A percentile compares a stretch with the other conserved stretches of the same genome.
phyloP scores from a whole-genome alignment of 2,797 vertebrate genomes.

The Lates japonicus region DNA sequence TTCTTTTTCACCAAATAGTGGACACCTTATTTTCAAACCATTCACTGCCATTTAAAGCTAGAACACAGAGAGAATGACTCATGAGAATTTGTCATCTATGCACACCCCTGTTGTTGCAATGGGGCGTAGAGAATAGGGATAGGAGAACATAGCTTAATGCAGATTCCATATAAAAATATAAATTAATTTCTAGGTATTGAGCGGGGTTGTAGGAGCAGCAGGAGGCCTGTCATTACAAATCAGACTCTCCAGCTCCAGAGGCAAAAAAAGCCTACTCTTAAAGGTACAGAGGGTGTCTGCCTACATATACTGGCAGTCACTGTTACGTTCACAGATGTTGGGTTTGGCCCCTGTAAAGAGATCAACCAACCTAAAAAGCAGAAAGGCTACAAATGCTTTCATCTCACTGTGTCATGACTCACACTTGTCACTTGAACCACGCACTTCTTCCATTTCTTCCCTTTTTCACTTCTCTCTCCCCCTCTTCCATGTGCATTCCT shows the following conservation, averaged over 20 bases:
- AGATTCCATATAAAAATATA: no score
- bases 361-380: constrained; percentile 20
- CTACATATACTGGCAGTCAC: background rate
- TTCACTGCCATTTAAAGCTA: constrained; percentile 6
- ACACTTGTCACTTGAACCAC: constrained; percentile 2
- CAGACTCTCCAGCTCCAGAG: no score
- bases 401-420: constrained; percentile 38
- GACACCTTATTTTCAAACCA: background rate
- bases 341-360: constrained; percentile 11
- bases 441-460: background rate
- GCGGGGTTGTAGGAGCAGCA: no score
- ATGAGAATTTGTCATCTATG: no score
- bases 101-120: no score
- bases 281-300: background rate
- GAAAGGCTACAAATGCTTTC: constrained; percentile 30
- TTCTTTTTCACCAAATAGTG: background rate
- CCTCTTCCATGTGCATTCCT: background rate
- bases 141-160: no score
- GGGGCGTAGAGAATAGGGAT: no score
- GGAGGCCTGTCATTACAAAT: no score
- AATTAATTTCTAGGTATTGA: no score
- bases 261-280: no score
- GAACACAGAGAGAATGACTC: background rate
- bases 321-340: background rate
- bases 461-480: background rate